phyloP scores from a whole-genome alignment of 1,140 invertebrate species.

The Bombus terrestris region DNA sequence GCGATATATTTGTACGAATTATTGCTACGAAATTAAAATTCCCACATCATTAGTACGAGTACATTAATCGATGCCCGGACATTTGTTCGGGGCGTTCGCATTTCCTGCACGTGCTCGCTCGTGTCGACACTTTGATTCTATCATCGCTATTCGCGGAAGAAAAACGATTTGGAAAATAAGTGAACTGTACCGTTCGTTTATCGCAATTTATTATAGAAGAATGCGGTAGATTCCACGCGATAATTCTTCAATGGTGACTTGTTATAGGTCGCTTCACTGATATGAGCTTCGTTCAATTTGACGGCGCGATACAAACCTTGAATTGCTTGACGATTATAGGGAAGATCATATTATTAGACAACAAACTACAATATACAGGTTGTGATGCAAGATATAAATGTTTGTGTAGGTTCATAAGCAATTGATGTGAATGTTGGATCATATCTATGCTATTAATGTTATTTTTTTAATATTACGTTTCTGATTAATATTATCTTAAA shows the following conservation, averaged over 20 bases:
- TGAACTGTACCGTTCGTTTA: not conserved
- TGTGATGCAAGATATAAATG: not conserved
- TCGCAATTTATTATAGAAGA: not conserved
- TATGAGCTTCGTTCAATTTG: not conserved
- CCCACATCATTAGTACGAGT: slow-evolving; percentile 44
- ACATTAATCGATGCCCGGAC: not conserved
- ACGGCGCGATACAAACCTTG: not conserved
- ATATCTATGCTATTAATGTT: too few relatives aligned
- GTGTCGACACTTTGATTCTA: not conserved
- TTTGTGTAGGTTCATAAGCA: not conserved
- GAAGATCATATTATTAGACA: not conserved
- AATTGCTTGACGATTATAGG: too few relatives aligned
- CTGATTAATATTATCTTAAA: too few relatives aligned
- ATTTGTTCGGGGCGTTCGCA: not conserved
- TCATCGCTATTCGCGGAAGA: not conserved
- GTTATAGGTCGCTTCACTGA: not conserved
- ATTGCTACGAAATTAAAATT: slow-evolving; percentile 47
- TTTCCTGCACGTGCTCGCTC: not conserved
- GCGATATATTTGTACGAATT: slow-evolving; percentile 40
- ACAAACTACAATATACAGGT: not conserved
- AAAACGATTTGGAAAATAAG: not conserved
- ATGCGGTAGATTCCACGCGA: too few relatives aligned
- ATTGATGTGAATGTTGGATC: not conserved
- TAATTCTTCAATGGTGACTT: slow-evolving; percentile 4
- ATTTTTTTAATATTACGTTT: too few relatives aligned